Evolutionary conservation across 2,113 vertebrate species (phyloP).

Genomic region (Zosterops pallidus): DNA sequence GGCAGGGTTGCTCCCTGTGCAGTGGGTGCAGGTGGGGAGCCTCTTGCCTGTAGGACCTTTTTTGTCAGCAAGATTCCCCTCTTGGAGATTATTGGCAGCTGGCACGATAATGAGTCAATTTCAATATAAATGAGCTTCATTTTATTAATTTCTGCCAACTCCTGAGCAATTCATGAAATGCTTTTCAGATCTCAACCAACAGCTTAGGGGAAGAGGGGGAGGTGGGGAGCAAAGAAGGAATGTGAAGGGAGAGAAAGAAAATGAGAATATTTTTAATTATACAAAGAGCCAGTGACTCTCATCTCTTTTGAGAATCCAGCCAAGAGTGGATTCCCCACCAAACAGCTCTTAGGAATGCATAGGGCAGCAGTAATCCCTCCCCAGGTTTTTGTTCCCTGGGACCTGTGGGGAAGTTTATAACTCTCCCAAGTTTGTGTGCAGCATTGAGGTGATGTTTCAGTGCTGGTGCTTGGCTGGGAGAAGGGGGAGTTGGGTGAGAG

Average conservation of each 20-base stretch:
- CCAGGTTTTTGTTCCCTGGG: background rate
- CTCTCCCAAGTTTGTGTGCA: background rate
- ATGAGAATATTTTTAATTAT: background rate
- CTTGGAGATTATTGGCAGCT: constrained; percentile 74
- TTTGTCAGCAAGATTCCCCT: constrained; percentile 64
- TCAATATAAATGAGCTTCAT: constrained; percentile 74
- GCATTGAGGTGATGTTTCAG: background rate
- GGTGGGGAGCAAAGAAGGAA: constrained; percentile 12
- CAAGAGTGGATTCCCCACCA: background rate
- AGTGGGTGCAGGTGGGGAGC: constrained; percentile 59
- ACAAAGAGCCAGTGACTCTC: background rate
- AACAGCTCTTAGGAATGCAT: background rate
- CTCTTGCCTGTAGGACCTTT: constrained; percentile 43
- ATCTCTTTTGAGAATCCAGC: background rate
- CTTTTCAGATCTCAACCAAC: constrained; percentile 61
- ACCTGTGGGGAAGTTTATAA: background rate
- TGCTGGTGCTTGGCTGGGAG: background rate
- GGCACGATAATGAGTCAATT: constrained; percentile 73
- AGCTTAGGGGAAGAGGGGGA: constrained; percentile 35
- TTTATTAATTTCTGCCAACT: constrained; percentile 75
- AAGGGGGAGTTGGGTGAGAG: background rate
- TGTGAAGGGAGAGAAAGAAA: constrained; percentile 25
- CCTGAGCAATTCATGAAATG: constrained; percentile 68
- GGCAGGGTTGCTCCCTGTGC: background rate
- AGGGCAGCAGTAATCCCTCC: background rate